Base-by-base conservation (phyloP, 2,797 vertebrate species). In the Esox lucius region DNA sequence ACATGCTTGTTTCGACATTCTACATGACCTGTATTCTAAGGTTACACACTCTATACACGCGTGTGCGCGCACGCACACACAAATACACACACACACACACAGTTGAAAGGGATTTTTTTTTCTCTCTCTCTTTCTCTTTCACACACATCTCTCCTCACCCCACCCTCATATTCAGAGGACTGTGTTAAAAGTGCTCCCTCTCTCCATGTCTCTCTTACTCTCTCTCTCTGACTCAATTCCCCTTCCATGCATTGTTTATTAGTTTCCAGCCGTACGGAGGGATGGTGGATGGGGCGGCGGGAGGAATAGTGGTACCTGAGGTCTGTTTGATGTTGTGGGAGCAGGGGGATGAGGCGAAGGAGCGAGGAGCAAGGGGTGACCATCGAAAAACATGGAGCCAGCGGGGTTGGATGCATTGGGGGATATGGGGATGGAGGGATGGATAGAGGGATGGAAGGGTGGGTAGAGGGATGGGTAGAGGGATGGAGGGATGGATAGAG, bases 281-380 rank as follows among this genome's bases (percentile, higher is more conserved):
- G 46, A 48, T 48, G 46, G 4, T 9, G 46, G 11, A 13, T 49
- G 42, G 42, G 42, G 42, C 7, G 42, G 12, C 46, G 39, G 9
- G 39, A 4, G 46, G 46, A 15, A 48, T 48, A 56, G 53, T 0
- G 5, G 53, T 56, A 87, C 82, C 80, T 79, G 71, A 73, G 48
- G 72, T 78, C 73, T 68, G 80, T 87, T 90, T 89, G 87, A 88
- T 86, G 87, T 83, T 65, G 77, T 84, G 78, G 26, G 48, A 48
- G 7, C 13, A 8, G 53, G 51, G 51, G 51, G 19, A 53, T 53
- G 51, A n/a, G 49, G 11, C 11, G 48, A 49, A 13, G 48, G 48
- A 49, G 11, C 11, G 9, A 49, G 48, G 48, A 49, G 48, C 11
- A 15, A 49, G 12, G 7, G 48, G 48, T 7, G 11, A 49, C 35